Evolutionary conservation across 2,888 invertebrate species (phyloP).

Genomic region (Drosophila lutescens): DNA sequence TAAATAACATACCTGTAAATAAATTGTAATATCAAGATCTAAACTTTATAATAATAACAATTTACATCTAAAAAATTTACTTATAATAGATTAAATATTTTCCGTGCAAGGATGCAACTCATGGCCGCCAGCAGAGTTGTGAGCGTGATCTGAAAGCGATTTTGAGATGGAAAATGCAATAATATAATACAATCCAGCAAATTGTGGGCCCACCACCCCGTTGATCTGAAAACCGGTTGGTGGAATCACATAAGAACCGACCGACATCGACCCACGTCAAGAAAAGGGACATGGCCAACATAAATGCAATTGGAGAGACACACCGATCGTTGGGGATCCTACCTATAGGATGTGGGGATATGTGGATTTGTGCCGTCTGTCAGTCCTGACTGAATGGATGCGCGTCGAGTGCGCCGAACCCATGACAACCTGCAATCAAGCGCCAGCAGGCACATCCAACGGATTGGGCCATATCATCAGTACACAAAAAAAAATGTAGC

Average conservation of each 20-base stretch:
- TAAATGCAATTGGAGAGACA: constrained; percentile 54
- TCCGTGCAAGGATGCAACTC: background rate
- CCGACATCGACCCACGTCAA: constrained; percentile 69
- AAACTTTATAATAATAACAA: too few relatives aligned
- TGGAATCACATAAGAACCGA: constrained; percentile 38
- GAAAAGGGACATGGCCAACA: constrained; percentile 54
- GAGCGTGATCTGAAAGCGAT: constrained; percentile 2
- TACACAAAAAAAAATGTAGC: constrained; percentile 2
- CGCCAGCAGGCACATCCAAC: constrained; percentile 50
- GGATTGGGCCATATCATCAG: constrained; percentile 30
- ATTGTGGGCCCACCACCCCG: constrained; percentile 19
- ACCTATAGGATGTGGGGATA: constrained; percentile 27
- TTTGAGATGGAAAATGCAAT: constrained; percentile 18
- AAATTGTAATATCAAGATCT: too few relatives aligned
- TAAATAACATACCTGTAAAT: too few relatives aligned
- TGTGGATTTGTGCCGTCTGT: constrained; percentile 55
- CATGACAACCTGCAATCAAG: constrained; percentile 79
- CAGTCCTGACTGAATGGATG: constrained; percentile 49
- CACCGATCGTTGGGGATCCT: constrained; percentile 35
- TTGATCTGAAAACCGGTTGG: constrained; percentile 46
- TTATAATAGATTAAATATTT: background rate
- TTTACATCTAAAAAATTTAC: too few relatives aligned
- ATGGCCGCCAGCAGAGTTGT: background rate
- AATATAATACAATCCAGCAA: constrained; percentile 31
- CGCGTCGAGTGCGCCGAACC: constrained; percentile 44